Conservation (phyloP, 2,797 vertebrate genomes). For the Alosa sapidissima region DNA sequence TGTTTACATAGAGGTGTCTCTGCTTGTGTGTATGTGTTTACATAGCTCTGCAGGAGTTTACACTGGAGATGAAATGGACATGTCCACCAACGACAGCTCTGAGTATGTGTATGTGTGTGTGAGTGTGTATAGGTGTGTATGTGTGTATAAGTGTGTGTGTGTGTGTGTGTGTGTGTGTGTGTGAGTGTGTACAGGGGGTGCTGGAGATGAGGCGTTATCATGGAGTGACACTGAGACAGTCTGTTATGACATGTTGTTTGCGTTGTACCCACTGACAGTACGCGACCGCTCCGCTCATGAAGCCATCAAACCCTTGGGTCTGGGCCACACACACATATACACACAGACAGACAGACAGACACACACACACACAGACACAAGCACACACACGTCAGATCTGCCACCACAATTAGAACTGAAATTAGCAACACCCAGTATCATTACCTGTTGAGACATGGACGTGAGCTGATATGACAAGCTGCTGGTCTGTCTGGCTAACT, state of each 20-base stretch:
- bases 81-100: neutral
- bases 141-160: conserved; percentile 28
- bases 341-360: conserved; percentile 30
- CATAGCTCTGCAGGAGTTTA: conserved; percentile 5
- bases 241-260: conserved; percentile 44
- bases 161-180: conserved; percentile 2
- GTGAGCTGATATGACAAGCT: conserved; percentile 51
- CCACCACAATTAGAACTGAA: conserved; percentile 44
- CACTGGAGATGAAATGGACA: conserved; percentile 7
- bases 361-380: conserved; percentile 29
- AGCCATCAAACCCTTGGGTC: conserved; percentile 28
- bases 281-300: conserved; percentile 32
- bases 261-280: conserved; percentile 38
- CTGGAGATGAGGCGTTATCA: neutral
- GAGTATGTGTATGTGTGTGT: conserved; percentile 34
- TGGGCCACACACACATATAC: neutral
- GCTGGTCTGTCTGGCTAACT: conserved; percentile 54
- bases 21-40: conserved; percentile 10
- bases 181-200: neutral
- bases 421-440: conserved; percentile 51
- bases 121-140: conserved; percentile 28
- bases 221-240: conserved; percentile 23
- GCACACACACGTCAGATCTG: conserved; percentile 29
- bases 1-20: conserved; percentile 10
- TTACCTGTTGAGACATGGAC: conserved; percentile 55